These are phyloP conservation scores for Globodera ellingtonae DNA, from an alignment of 1,140 invertebrate species.

Conservation along the genomic window DNA sequence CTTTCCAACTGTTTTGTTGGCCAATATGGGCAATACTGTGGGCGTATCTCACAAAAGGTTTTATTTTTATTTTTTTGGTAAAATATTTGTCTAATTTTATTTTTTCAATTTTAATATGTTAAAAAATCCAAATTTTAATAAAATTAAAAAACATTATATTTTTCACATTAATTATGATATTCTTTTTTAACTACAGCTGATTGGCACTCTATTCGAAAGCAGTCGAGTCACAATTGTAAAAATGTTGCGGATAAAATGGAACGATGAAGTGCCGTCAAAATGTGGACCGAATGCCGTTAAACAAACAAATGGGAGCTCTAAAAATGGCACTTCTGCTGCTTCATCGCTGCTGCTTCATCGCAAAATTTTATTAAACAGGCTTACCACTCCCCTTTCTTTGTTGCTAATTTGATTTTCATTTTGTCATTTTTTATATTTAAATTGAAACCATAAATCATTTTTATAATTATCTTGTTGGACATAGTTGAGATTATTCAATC, in stretches of 20 bases:
- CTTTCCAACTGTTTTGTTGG: slow-evolving; percentile 7
- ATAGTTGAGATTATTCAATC: no score
- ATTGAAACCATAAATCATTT: not conserved
- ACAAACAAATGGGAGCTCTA: not conserved
- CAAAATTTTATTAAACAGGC: not conserved
- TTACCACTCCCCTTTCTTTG: not conserved
- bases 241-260: slow-evolving; percentile 29
- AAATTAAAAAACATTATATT: not conserved
- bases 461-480: no score
- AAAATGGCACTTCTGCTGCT: not conserved
- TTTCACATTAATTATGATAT: no score
- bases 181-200: not conserved
- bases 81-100: not conserved
- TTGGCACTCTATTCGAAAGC: slow-evolving; percentile 9
- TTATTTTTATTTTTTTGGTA: not conserved
- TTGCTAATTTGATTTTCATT: not conserved
- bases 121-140: not conserved
- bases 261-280: slow-evolving; percentile 13
- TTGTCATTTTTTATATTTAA: not conserved
- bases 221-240: slow-evolving; percentile 20
- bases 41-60: slow-evolving; percentile 7
- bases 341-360: slow-evolving; percentile 1
- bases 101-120: not conserved
- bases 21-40: slow-evolving; percentile 24
- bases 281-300: slow-evolving; percentile 4